Evolutionary conservation across 2,113 vertebrate species (phyloP), one percentile per base, ranked within the genome.

Genomic region (Oceanodroma tethys): DNA sequence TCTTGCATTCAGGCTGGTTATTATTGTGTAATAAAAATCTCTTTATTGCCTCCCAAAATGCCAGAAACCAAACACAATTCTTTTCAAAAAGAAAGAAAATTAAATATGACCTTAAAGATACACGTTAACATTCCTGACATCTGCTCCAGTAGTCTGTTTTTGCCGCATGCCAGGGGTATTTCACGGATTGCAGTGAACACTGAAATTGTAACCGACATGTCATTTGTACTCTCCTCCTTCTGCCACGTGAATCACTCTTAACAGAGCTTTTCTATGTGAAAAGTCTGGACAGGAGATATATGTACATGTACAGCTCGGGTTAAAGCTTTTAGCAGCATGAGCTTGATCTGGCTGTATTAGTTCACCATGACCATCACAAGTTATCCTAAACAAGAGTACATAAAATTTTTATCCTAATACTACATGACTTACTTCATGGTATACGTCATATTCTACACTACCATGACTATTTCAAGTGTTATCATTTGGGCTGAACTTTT

Each of bases 181-280:
- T 75, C 70, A 66, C 9, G 16, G 67, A 29, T 40, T 71, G 53
- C 45, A 80, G 21, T 27, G 78, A 93, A 65, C 55, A 55, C 36
- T 59, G 81, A 76, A 94, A 95, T 76, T 82, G 66, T 67, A 88
- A 90, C 73, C 6, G 45, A 89, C 23, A 9, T 70, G 48, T 60
- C 53, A 91, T 95, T 89, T 95, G 48, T 76, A 87, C 62, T 93
- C 18, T 94, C n/a, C 52, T 90, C 32, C 32, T 91, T 73, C 70
- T 94, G 45, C 21, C 63, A 50, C 9, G 32, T 63, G 63, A 90
- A 71, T 71, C 67, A 56, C 32, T 82, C 34, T 53, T 65, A 66
- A 10, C 27, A 87, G 40, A 84, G 56, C 8, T 73, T 62, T 81
- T 74, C 62, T 81, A 1, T 34, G 11, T 59, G 30, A 72, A 82